Evolutionary conservation across 2,113 vertebrate genomes (phyloP).

Genomic region (Salvator merianae): DNA sequence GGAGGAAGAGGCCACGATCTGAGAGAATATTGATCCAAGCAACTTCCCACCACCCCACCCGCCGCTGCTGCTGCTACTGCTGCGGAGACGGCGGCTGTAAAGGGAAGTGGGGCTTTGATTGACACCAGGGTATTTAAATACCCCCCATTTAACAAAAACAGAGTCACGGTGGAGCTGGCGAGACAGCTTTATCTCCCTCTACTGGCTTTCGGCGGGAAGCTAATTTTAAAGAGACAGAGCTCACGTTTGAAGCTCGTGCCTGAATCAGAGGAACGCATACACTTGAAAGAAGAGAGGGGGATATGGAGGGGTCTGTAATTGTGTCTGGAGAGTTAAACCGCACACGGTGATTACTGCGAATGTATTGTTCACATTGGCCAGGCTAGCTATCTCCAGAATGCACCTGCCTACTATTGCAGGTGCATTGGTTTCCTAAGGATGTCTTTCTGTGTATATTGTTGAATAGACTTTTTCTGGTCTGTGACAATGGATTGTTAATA

Average conservation of each 20-base stretch:
- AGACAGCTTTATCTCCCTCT: conserved; percentile 74
- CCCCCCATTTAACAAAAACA: conserved; percentile 77
- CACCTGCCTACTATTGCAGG: conserved; percentile 2
- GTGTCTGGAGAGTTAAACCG: background rate
- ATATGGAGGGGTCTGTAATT: background rate
- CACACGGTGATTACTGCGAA: background rate
- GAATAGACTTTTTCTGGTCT: background rate
- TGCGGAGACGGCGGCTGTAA: conserved; percentile 59
- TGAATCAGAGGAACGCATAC: background rate
- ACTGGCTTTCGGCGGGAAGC: conserved; percentile 60
- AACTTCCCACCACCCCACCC: too few species aligned
- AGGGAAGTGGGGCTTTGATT: conserved; percentile 77
- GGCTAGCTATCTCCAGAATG: background rate
- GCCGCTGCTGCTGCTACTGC: conserved; percentile 16
- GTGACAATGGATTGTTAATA: background rate
- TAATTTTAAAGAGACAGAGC: conserved; percentile 52
- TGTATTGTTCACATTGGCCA: background rate
- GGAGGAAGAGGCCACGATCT: background rate
- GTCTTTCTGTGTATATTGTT: background rate
- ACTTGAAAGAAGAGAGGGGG: background rate
- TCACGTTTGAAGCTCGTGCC: background rate
- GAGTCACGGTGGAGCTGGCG: conserved; percentile 53
- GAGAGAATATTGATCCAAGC: conserved; percentile 44
- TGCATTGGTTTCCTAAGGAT: background rate
- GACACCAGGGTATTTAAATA: conserved; percentile 87